Conservation (phyloP, 2,888 invertebrate species). For the Poecilus cupreus region DNA sequence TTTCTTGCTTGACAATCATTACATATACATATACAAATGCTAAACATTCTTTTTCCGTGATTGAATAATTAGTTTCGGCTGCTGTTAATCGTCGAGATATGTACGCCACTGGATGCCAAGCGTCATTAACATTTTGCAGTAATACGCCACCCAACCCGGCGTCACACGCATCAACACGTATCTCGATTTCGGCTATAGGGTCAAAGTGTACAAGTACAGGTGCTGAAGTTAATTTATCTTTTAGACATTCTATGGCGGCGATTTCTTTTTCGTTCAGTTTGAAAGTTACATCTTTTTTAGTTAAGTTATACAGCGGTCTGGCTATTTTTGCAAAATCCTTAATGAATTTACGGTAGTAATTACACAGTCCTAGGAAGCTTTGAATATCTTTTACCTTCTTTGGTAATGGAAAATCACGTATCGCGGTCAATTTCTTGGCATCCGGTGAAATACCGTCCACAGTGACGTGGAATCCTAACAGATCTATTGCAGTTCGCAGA, state of each 20-base stretch:
- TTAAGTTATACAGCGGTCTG: neutral
- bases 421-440: neutral
- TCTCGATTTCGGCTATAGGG: constrained; percentile 60
- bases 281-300: constrained; percentile 53
- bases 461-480: too few relatives aligned
- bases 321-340: neutral
- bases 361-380: neutral
- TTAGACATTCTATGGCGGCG: constrained; percentile 43
- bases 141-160: constrained; percentile 66
- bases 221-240: constrained; percentile 60
- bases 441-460: neutral
- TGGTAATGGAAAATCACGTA: neutral
- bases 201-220: constrained; percentile 64
- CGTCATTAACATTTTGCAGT: constrained; percentile 64
- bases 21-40: constrained; percentile 61
- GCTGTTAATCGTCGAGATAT: too few relatives aligned
- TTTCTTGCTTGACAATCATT: constrained; percentile 62
- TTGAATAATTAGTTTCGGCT: too few relatives aligned
- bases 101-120: constrained; percentile 64
- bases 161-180: constrained; percentile 68
- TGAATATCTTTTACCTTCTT: neutral
- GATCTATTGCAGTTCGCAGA: neutral
- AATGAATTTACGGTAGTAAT: neutral
- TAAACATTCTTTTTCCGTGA: too few relatives aligned
- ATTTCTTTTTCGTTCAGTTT: constrained; percentile 59